These are phyloP conservation scores for Dipodomys merriami DNA, from an alignment of 2,113 vertebrate genomes.

Conservation along the genomic window DNA sequence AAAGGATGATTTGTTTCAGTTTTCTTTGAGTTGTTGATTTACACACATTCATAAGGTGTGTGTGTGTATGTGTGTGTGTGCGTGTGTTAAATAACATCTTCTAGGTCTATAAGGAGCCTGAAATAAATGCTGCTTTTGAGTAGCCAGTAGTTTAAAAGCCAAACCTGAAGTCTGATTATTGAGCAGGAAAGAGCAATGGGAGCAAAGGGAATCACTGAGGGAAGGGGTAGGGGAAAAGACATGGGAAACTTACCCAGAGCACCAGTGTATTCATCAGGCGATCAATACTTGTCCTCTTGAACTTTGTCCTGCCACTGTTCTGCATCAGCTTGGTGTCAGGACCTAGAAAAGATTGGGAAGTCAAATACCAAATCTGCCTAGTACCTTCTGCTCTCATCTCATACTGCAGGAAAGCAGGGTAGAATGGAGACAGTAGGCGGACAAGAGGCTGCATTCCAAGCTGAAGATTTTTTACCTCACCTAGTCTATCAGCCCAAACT, in stretches of 20 bases:
- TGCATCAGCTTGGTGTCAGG: slow-evolving; percentile 99
- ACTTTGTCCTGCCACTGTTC: slow-evolving; percentile 96
- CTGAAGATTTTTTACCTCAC: not conserved
- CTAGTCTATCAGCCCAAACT: not conserved
- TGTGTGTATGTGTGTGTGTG: not conserved
- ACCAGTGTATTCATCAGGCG: slow-evolving; percentile 97
- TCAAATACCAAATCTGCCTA: not conserved
- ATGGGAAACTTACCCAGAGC: slow-evolving; percentile 91
- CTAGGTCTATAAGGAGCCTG: slow-evolving; percentile 21
- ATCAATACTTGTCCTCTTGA: slow-evolving; percentile 97
- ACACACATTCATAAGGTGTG: not conserved
- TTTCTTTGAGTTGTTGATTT: slow-evolving; percentile 57
- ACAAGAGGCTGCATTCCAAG: not conserved
- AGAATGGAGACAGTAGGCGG: not conserved
- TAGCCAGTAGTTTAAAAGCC: not conserved
- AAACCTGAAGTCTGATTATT: not conserved
- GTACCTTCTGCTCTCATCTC: not conserved
- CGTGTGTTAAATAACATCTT: slow-evolving; percentile 37
- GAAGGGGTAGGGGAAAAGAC: not conserved
- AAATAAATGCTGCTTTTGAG: slow-evolving; percentile 29
- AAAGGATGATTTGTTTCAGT: slow-evolving; percentile 49
- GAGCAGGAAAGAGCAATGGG: not conserved
- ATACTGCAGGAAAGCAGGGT: not conserved
- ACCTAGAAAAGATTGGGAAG: slow-evolving; percentile 82
- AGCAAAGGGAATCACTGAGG: not conserved